phyloP scores from a whole-genome alignment of 2,888 invertebrate genomes.

The Drosophila mimetica region DNA sequence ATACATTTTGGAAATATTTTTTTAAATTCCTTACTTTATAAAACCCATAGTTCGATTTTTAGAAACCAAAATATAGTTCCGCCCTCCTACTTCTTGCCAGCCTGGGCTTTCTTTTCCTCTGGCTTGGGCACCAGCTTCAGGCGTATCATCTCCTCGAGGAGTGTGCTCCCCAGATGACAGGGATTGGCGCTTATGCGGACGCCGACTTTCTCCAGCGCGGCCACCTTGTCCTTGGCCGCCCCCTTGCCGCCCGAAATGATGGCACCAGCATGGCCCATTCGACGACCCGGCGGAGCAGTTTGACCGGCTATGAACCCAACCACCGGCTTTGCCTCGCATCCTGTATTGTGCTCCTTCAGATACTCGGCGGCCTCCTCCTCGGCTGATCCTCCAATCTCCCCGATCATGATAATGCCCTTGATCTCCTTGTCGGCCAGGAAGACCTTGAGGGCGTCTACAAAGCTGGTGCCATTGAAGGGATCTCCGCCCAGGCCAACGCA shows the following conservation, averaged over 20 bases:
- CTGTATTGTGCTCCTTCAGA: conserved; percentile 91
- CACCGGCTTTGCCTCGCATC: conserved; percentile 96
- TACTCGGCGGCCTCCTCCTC: conserved; percentile 98
- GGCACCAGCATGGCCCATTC: conserved; percentile 99
- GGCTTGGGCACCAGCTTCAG: conserved; percentile 85
- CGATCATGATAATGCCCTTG: conserved; percentile 98
- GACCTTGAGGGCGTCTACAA: conserved; percentile 98
- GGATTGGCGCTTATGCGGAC: conserved; percentile 96
- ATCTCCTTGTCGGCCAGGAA: conserved; percentile 97
- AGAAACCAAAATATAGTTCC: no score
- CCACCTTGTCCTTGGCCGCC: conserved; percentile 98
- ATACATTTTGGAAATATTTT: no score
- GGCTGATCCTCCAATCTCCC: conserved; percentile 99
- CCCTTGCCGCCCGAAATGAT: conserved; percentile 99
- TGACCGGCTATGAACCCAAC: conserved; percentile 99
- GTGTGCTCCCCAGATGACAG: conserved; percentile 94
- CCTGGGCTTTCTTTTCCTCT: neutral
- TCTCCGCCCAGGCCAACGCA: conserved; percentile 99
- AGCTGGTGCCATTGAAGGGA: conserved; percentile 99
- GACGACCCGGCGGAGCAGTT: conserved; percentile 97
- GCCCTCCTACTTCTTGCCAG: neutral
- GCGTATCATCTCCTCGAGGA: conserved; percentile 94
- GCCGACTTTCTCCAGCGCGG: conserved; percentile 95
- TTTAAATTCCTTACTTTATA: no score
- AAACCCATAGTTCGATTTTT: neutral